Conservation (phyloP, 2,797 vertebrate species). For the Lutjanus argentimaculatus region DNA sequence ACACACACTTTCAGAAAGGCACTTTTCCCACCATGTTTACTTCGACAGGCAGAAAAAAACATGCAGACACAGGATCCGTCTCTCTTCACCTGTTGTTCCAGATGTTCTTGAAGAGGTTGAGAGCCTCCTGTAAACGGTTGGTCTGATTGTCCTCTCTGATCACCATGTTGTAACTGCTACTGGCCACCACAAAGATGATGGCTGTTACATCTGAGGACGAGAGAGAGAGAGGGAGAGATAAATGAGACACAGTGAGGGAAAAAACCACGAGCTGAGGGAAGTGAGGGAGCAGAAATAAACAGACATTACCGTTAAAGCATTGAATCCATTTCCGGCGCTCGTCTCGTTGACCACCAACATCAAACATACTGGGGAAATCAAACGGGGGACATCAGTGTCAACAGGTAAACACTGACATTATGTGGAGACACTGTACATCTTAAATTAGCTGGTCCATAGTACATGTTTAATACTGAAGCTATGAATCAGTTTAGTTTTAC, state of each 20-base stretch:
- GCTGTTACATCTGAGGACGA: conserved; percentile 93
- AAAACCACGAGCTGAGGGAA: not conserved
- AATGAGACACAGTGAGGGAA: conserved; percentile 3
- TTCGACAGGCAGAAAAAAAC: not conserved
- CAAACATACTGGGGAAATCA: conserved; percentile 92
- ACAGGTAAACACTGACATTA: conserved; percentile 50
- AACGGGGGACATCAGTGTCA: conserved; percentile 5
- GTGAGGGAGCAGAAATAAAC: conserved; percentile 18
- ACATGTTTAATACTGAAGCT: not conserved
- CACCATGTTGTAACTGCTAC: conserved; percentile 99
- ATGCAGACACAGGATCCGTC: not conserved
- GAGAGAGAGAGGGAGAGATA: conserved; percentile 9
- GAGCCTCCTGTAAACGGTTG: conserved; percentile 98
- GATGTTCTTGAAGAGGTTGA: conserved; percentile 99
- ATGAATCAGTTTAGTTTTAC: not conserved
- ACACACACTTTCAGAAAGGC: not conserved
- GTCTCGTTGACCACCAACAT: conserved; percentile 97
- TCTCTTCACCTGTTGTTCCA: conserved; percentile 97
- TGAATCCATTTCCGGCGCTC: conserved; percentile 99
- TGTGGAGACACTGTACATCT: conserved; percentile 30
- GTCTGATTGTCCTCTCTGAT: conserved; percentile 99
- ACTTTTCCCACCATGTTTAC: not conserved
- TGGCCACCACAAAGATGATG: conserved; percentile 99
- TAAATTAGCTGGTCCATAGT: not conserved
- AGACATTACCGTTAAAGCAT: conserved; percentile 95